A percentile compares a stretch with the other conserved stretches of the same genome.
Conservation (phyloP, 1,140 invertebrate genomes). For the Melanaphis sacchari region DNA sequence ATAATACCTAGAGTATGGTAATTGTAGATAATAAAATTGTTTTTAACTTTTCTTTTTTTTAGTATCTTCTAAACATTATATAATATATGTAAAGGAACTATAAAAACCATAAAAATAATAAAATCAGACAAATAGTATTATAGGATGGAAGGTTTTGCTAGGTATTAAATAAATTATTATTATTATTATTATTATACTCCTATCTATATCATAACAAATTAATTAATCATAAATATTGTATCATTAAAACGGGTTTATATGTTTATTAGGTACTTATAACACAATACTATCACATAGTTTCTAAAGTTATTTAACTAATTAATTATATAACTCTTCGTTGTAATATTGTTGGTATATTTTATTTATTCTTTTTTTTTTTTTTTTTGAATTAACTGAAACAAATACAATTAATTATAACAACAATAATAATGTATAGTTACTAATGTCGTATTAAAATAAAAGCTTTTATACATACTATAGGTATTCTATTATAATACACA, state of each 20-base stretch:
- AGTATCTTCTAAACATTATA: neutral
- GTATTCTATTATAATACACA: neutral
- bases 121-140: neutral
- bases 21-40: neutral
- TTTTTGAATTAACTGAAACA: neutral
- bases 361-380: too few relatives aligned
- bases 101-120: neutral
- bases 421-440: neutral
- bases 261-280: neutral
- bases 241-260: neutral
- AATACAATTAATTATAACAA: constrained; percentile 8
- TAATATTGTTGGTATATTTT: neutral
- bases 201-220: neutral
- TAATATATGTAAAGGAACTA: neutral
- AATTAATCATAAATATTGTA: neutral
- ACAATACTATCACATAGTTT: neutral
- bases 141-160: neutral
- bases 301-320: neutral
- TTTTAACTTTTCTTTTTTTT: neutral
- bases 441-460: neutral
- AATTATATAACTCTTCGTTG: neutral
- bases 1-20: too few relatives aligned
- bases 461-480: neutral
- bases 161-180: neutral
- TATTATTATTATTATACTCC: neutral